Evolutionary conservation across 1,140 invertebrate genomes (phyloP), one percentile per base, ranked within the genome.

Genomic region (Augochlora pura): DNA sequence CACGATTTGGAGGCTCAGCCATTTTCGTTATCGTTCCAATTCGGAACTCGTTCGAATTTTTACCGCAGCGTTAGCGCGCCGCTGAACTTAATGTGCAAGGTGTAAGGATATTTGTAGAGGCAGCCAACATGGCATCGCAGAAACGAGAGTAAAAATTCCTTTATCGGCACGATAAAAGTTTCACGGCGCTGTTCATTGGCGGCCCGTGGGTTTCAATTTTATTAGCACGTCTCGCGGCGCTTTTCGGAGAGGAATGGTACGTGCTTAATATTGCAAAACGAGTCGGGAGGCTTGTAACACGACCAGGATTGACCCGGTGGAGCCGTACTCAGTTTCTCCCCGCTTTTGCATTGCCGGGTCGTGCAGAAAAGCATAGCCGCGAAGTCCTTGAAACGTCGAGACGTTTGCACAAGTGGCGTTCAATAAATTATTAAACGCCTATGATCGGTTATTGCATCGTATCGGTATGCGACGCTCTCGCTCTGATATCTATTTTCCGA

Each of bases 191-290:
- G 46, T 68, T 62, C 38, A 78, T 73, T 60, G 42, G 42, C 38
- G 42, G 49, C 52, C 68, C 3, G 49, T 7, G 80, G 69, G 62
- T 68, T 46, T 21, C 39, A 82, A 78, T 70, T 60, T 83, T 84
- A 82, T 73, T 74, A 52, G 46, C 49, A 3, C 49, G 23, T 78
- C 54, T 32, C 52, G 32, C 16, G 80, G 25, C 73, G 63, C 16
- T 23, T 78, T 65, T 52, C 69, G 23, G 32, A 18, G 21, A 23
- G 42, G 3, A 23, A 25, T 27, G 39, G 52, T 16, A 42, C 49
- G 21, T 38, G 38, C 72, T 73, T 83, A 83, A 84, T 83, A 83
- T 80, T 74, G 67, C 62, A 79, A 83, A 75, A 75, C 81, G 67
- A 42, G 71, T 46, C 54, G 57, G 64, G 59, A 67, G 63, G 59